Percentiles rank a stretch among this genome's conserved stretches.
Evolutionary conservation across 2,888 invertebrate genomes (phyloP).

Genomic region (Agapetus fuscipes): DNA sequence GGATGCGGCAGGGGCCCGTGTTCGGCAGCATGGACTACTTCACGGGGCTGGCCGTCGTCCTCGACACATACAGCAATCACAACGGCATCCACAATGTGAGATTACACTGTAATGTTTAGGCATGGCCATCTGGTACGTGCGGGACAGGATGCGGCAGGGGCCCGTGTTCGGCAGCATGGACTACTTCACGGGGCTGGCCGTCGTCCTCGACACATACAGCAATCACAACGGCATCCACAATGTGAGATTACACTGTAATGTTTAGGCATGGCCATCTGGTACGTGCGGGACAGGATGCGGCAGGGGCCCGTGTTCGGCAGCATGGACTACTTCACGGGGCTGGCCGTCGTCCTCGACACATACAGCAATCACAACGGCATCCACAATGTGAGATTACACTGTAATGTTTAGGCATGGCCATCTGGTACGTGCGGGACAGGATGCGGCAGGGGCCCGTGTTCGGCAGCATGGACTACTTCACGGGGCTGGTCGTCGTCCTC

Average conservation of each 20-base stretch:
- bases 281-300: conserved; percentile 69
- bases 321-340: conserved; percentile 80
- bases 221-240: conserved; percentile 99
- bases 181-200: conserved; percentile 78
- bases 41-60: conserved; percentile 78
- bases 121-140: conserved; percentile 89
- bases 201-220: conserved; percentile 96
- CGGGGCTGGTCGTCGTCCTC: conserved; percentile 82
- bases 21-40: conserved; percentile 94
- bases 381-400: conserved; percentile 85
- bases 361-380: conserved; percentile 99
- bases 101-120: too few species aligned
- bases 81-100: conserved; percentile 97
- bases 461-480: conserved; percentile 98
- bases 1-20: conserved; percentile 75
- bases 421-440: conserved; percentile 86
- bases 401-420: conserved; percentile 91
- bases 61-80: conserved; percentile 99
- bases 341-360: conserved; percentile 91
- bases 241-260: too few species aligned
- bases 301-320: conserved; percentile 91
- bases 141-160: conserved; percentile 70
- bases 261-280: conserved; percentile 98
- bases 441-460: conserved; percentile 83
- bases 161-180: conserved; percentile 94